These are phyloP conservation scores for Hipposideros larvatus DNA, from an alignment of 2,797 vertebrate genomes.

Conservation along the genomic window DNA sequence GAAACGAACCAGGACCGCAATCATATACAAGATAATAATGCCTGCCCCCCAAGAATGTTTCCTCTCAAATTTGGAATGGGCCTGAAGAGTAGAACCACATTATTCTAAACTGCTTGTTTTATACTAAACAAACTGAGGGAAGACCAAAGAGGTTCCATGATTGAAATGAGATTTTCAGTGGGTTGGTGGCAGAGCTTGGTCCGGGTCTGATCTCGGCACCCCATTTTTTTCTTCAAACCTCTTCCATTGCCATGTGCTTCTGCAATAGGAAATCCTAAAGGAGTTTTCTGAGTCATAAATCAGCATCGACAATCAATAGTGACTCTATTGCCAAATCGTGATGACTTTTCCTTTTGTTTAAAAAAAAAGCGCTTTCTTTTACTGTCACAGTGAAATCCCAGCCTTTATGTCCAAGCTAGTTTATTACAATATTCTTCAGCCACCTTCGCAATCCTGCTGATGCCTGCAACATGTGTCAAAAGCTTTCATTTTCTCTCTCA, in stretches of 20 bases:
- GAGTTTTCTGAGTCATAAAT: background rate
- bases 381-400: background rate
- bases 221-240: background rate
- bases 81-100: background rate
- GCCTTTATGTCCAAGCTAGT: background rate
- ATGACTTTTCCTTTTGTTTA: background rate
- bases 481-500: constrained; percentile 2
- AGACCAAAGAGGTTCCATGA: background rate
- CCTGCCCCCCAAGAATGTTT: background rate
- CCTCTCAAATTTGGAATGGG: background rate
- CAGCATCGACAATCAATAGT: background rate
- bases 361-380: background rate
- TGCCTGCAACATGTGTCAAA: background rate
- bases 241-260: background rate
- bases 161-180: background rate
- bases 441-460: background rate
- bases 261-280: background rate
- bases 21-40: background rate
- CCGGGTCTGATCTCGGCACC: background rate
- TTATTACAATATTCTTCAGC: background rate
- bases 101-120: background rate
- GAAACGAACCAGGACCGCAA: background rate
- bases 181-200: background rate
- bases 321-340: background rate
- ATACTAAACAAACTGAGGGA: background rate